Evolutionary conservation across 1,140 invertebrate genomes (phyloP), one percentile per base, ranked within the genome.

Genomic region (Globodera rostochiensis): DNA sequence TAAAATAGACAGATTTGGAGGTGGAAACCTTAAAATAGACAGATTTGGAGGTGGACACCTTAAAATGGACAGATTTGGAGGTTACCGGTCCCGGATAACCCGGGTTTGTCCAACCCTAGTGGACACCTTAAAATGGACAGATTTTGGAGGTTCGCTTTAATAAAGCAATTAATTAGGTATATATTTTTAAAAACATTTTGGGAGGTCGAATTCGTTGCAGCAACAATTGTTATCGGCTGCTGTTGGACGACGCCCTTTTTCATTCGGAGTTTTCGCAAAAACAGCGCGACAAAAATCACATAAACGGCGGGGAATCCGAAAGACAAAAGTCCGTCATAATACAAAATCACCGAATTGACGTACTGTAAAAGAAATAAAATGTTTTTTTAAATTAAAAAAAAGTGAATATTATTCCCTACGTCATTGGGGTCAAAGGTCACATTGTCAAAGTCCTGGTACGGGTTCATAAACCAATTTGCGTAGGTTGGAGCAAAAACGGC

Each of bases 221-320:
- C 19, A 15, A 15, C 19, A 15, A 15, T 60, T 9, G n/a, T n/a
- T n/a, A n/a, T n/a, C n/a, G n/a, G 9, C 19, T 60, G 57, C 19
- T 60, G n/a, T n/a, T n/a, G n/a, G n/a, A n/a, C n/a, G n/a, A n/a
- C n/a, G n/a, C n/a, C n/a, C n/a, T n/a, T n/a, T 60, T 60, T 60
- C 13, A 60, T 60, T 60, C 4, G 5, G 6, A 75, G 47, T 64
- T 66, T 57, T 64, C 19, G 66, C 7, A 75, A 64, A 75, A 75
- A 75, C 50, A 19, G 66, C 19, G 13, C 13, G 9, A 75, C 66
- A 49, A 64, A 75, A 19, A 75, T n/a, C 19, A 53, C 4, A 75
- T 75, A 75, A 57, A 75, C 53, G n/a, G 53, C 36, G 36, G 74
- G 74, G n/a, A 75, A 75, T 9, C 74, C 36, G n/a, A 75, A 46